Evolutionary conservation across 2,888 invertebrate genomes (phyloP).

Genomic region (Altica lythri): DNA sequence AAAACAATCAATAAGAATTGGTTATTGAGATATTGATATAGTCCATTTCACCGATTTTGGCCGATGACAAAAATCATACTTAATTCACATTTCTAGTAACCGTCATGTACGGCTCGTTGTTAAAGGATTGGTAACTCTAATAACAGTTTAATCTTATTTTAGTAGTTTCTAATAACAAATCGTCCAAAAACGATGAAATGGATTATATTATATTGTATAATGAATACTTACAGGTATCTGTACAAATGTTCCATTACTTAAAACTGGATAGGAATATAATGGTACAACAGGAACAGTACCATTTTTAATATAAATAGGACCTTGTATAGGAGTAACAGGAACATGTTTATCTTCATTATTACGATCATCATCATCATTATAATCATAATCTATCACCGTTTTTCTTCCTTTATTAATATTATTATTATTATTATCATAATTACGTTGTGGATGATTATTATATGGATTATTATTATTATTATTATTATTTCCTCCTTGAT

Average conservation of each 20-base stretch:
- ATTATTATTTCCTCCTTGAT: slow-evolving; percentile 35
- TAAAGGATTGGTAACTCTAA: too few relatives aligned
- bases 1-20: too few relatives aligned
- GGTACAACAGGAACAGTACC: slow-evolving; percentile 87
- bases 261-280: slow-evolving; percentile 80
- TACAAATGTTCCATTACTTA: slow-evolving; percentile 84
- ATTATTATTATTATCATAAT: slow-evolving; percentile 56
- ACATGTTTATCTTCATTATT: slow-evolving; percentile 49
- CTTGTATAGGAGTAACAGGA: slow-evolving; percentile 83
- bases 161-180: too few relatives aligned
- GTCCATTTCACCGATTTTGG: too few relatives aligned
- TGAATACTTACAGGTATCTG: slow-evolving; percentile 83
- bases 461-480: neutral
- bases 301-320: slow-evolving; percentile 85
- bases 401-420: slow-evolving; percentile 64
- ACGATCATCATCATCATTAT: slow-evolving; percentile 64
- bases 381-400: slow-evolving; percentile 71
- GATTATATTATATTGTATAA: neutral
- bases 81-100: too few relatives aligned
- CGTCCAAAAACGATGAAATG: too few relatives aligned
- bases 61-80: too few relatives aligned
- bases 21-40: neutral
- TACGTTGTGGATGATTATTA: neutral
- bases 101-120: too few relatives aligned
- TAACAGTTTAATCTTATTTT: too few relatives aligned